Evolutionary conservation across 2,888 invertebrate species (phyloP), one percentile per base, ranked within the genome.

Genomic region (Trisateles emortualis): DNA sequence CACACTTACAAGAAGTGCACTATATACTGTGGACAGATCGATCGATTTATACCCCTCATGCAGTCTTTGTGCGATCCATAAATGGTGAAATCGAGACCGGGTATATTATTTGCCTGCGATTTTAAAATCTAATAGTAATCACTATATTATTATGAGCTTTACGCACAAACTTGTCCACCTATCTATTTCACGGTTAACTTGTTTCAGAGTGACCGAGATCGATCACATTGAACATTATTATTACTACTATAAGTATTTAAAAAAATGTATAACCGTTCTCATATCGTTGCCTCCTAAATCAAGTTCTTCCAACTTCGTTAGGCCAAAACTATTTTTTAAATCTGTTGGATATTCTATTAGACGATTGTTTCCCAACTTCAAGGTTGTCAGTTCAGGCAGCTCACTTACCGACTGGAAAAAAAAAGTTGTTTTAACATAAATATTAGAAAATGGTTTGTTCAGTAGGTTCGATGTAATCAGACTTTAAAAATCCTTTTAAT

Each of bases 211-310:
- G n/a, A n/a, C n/a, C n/a, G n/a, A n/a, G n/a, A n/a, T n/a, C 32
- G 8, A 19, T 5, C 11, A 16, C 1, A 6, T 10, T 33, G n/a
- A n/a, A n/a, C n/a, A 1, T 10, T 33, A 10, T 33, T 33, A 33
- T 11, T 2, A 33, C 11, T 2, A 33, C 8, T 30, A 32, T 4
- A 32, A 4, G 32, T 32, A 32, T 29, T 29, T 24, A 2, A 10
- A 9, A 43, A 43, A 43, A 4, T 1, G 16, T 30, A 14, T 61
- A 65, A 91, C 91, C 77, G 86, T 83, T 81, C 88, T 83, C 78
- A 92, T 88, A 44, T 91, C 90, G 61, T 94, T 94, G 57, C 88
- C 89, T 54, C 90, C 87, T 46, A 94, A 79, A 65, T 93, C 87
- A 17, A 94, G 68, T 64, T 88, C 87, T 72, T 86, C 77, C 50